Evolutionary conservation across 1,140 invertebrate genomes (phyloP).

Genomic region (Drosophila burlai): DNA sequence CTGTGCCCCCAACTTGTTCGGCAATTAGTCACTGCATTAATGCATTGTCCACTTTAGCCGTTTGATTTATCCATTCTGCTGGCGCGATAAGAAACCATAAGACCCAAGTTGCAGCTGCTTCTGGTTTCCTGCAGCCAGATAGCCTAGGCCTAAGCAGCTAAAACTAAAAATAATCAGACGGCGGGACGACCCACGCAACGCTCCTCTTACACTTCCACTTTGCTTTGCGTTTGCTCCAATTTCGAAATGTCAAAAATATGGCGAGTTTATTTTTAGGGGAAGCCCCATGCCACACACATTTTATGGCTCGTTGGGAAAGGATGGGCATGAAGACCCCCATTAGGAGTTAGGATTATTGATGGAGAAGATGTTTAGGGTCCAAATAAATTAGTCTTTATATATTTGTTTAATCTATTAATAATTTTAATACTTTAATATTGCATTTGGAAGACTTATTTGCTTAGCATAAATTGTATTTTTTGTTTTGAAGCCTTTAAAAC

Average conservation of each 20-base stretch:
- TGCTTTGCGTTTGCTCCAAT: conserved; percentile 60
- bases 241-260: conserved; percentile 68
- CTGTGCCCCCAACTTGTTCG: conserved; percentile 51
- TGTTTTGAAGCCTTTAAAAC: no score
- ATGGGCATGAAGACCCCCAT: conserved; percentile 20
- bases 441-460: no score
- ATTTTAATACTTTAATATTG: background rate
- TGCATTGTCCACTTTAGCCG: conserved; percentile 21
- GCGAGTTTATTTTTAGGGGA: conserved; percentile 46
- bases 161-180: conserved; percentile 58
- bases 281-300: conserved; percentile 23
- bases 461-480: no score
- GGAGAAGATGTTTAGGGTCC: background rate
- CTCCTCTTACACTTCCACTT: conserved; percentile 9
- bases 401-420: background rate
- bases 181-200: conserved; percentile 72
- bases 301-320: conserved; percentile 4
- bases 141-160: background rate
- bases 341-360: conserved; percentile 1
- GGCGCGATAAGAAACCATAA: conserved; percentile 13
- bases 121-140: conserved; percentile 41
- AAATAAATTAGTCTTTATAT: background rate
- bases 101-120: conserved; percentile 3
- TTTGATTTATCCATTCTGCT: conserved; percentile 21
- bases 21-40: conserved; percentile 67